Base-by-base conservation (phyloP, 2,797 vertebrate species). In the Manis javanica region DNA sequence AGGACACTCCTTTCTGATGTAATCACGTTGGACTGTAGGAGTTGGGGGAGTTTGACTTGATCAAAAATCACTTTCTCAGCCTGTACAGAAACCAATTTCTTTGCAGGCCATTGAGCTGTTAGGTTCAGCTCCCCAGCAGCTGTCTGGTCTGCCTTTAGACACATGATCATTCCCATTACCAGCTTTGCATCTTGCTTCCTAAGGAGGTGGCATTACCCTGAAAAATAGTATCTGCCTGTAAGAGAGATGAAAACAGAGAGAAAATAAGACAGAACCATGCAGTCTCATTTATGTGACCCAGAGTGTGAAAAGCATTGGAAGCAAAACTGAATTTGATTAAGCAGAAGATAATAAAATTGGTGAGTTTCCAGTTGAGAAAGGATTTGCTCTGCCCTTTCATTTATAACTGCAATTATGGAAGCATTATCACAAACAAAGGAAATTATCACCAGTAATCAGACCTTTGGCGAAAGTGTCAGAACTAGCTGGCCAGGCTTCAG, bases 321-420 rank as follows among this genome's bases (percentile, higher is more conserved):
- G 90, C 46, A 97, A 95, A 98, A 98, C 83, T 97, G 87, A 96
- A 78, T 98, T 96, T 95, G 68, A 95, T 96, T 98, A 87, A 97
- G 82, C 34, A 97, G 74, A 96, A 92, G 89, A 97, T 97, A 98
- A 98, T 96, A 97, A 98, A 97, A 98, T 97, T 94, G 97, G 49
- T 11, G 18, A 92, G 90, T 96, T 98, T 97, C 87, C 83, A 97
- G 87, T 63, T 34, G 46, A 96, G 72, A 97, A 94, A 87, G 84
- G 91, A 95, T 98, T 97, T 93, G 92, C 84, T 96, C 24, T 98
- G 88, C 84, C 66, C 89, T 97, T 95, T 98, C 96, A 95, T 98
- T 96, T 98, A 98, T 97, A 97, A 97, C 86, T 97, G 89, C 97
- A 98, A 98, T 98, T 98, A 98, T 89, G 84, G 46, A 97, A 81